A percentile compares a stretch with the other conserved stretches of the same genome.
Evolutionary conservation across 2,113 vertebrate genomes (phyloP).

Genomic region (Guaruba guarouba): DNA sequence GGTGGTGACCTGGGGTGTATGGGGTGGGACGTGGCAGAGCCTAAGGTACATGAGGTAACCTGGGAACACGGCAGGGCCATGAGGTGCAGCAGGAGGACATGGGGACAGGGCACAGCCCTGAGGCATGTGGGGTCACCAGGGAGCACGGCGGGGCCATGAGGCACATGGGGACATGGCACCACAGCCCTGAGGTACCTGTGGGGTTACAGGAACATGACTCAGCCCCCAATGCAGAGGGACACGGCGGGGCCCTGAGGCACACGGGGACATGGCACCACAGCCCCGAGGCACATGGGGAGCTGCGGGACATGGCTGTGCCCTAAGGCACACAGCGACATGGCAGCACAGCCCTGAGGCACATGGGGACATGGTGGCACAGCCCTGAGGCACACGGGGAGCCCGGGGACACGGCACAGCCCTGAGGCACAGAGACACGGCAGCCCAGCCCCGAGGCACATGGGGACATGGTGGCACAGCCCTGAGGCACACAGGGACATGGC

Average conservation of each 20-base stretch:
- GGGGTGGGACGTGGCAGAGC: too few relatives aligned
- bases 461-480: neutral
- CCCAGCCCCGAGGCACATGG: neutral
- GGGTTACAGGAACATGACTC: neutral
- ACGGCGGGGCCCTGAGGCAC: neutral
- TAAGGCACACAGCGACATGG: neutral
- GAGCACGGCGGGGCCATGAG: neutral
- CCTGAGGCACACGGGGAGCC: neutral
- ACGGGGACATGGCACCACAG: too few relatives aligned
- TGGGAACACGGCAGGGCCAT: neutral
- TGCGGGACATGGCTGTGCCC: neutral
- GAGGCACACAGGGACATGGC: fast-evolving
- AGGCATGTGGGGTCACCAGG: too few relatives aligned
- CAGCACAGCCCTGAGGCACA: neutral
- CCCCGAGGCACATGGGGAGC: neutral
- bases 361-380: neutral
- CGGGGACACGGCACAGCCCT: neutral
- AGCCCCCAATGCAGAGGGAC: neutral
- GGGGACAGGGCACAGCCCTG: neutral
- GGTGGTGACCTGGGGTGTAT: fast-evolving
- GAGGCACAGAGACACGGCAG: neutral
- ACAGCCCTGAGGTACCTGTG: neutral
- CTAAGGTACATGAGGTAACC: too few relatives aligned
- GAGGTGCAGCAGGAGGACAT: neutral
- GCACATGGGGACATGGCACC: fast-evolving